Conservation (phyloP, 2,888 invertebrate species). For the Papilio protenor region DNA sequence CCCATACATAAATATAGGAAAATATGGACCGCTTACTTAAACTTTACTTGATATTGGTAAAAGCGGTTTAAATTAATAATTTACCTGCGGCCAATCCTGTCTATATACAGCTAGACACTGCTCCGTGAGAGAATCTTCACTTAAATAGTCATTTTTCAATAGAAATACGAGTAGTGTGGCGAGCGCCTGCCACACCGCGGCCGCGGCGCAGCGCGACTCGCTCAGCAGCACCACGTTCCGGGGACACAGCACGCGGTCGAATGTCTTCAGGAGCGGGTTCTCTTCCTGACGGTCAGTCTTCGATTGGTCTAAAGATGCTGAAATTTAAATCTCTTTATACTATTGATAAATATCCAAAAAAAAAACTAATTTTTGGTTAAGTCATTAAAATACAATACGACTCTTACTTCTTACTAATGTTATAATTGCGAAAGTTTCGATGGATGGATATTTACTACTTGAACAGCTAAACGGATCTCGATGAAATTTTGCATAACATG, state of each 20-base stretch:
- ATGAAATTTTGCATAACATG: too few species aligned
- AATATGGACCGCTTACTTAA: too few species aligned
- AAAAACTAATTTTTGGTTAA: too few species aligned
- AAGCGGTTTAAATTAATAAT: neutral
- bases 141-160: slow-evolving; percentile 83
- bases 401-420: too few species aligned
- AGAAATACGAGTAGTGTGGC: slow-evolving; percentile 75
- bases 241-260: slow-evolving; percentile 72
- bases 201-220: slow-evolving; percentile 50
- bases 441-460: too few species aligned
- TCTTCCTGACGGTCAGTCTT: slow-evolving; percentile 36
- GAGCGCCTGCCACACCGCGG: slow-evolving; percentile 72
- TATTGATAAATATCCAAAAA: too few species aligned
- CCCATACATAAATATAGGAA: too few species aligned
- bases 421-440: too few species aligned
- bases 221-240: slow-evolving; percentile 69
- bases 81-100: slow-evolving; percentile 86
- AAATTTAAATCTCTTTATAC: neutral
- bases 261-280: slow-evolving; percentile 57
- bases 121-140: slow-evolving; percentile 85
- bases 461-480: too few species aligned
- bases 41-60: neutral
- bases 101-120: slow-evolving; percentile 88
- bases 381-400: too few species aligned
- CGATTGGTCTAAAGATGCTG: slow-evolving; percentile 21